phyloP scores from a whole-genome alignment of 2,888 invertebrate species.

The Malacosoma neustria region DNA sequence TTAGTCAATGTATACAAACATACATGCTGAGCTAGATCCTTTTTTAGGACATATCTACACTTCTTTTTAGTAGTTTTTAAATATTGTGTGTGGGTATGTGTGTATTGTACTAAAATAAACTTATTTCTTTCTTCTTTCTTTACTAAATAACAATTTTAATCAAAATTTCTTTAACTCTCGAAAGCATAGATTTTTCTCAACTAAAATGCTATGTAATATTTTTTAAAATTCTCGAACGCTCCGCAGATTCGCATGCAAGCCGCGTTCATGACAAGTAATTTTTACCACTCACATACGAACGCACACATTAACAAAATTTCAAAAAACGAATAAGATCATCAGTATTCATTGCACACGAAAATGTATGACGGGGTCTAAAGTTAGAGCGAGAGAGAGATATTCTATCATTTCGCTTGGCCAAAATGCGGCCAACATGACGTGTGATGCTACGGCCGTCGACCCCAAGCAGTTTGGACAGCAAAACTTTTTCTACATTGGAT shows the following conservation, averaged over 20 bases:
- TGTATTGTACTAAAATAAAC: too few relatives aligned
- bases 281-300: conserved; percentile 48
- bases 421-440: conserved; percentile 72
- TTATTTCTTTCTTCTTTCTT: too few relatives aligned
- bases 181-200: too few relatives aligned
- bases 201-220: too few relatives aligned
- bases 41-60: too few relatives aligned
- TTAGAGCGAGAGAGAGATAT: conserved; percentile 40
- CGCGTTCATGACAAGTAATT: conserved; percentile 39
- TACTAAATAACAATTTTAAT: too few relatives aligned
- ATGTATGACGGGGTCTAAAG: conserved; percentile 41
- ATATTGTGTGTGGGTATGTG: too few relatives aligned
- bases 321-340: conserved; percentile 65
- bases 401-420: conserved; percentile 56
- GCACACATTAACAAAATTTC: conserved; percentile 47
- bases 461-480: conserved; percentile 21
- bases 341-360: conserved; percentile 66
- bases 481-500: not conserved
- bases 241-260: not conserved
- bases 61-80: too few relatives aligned
- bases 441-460: conserved; percentile 68
- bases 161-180: too few relatives aligned
- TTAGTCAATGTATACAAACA: too few relatives aligned
- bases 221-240: not conserved
- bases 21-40: too few relatives aligned